phyloP scores from a whole-genome alignment of 2,797 vertebrate species.

The Crypturellus tataupa region DNA sequence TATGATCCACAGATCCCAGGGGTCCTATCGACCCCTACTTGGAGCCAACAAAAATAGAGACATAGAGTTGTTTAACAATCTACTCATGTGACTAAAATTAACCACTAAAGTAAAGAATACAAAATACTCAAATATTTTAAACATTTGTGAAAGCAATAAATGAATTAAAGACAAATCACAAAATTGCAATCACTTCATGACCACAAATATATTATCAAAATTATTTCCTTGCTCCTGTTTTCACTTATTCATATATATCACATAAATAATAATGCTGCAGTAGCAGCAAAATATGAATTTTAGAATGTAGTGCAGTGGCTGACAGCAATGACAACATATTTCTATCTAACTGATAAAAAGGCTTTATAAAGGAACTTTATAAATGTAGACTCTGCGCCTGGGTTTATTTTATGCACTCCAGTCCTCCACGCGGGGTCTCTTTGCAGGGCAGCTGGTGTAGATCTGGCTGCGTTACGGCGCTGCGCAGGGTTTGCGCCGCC shows the following conservation, averaged over 20 bases:
- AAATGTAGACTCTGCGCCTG: constrained; percentile 34
- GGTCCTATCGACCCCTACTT: background rate
- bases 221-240: background rate
- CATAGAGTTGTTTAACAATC: background rate
- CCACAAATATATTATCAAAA: background rate
- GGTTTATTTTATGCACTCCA: constrained; percentile 18
- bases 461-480: background rate
- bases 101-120: background rate
- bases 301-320: background rate
- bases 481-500: background rate
- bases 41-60: background rate
- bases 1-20: background rate
- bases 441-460: constrained; percentile 33
- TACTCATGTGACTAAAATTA: constrained; percentile 3
- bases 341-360: constrained; percentile 16
- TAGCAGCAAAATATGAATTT: constrained; percentile 1
- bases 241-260: background rate
- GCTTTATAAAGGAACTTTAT: constrained; percentile 22
- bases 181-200: background rate
- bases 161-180: background rate
- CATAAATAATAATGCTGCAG: background rate
- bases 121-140: background rate
- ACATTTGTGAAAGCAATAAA: background rate
- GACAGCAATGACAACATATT: background rate
- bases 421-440: constrained; percentile 20